phyloP scores from a whole-genome alignment of 1,140 invertebrate species.

The Diachasma alloeum region DNA sequence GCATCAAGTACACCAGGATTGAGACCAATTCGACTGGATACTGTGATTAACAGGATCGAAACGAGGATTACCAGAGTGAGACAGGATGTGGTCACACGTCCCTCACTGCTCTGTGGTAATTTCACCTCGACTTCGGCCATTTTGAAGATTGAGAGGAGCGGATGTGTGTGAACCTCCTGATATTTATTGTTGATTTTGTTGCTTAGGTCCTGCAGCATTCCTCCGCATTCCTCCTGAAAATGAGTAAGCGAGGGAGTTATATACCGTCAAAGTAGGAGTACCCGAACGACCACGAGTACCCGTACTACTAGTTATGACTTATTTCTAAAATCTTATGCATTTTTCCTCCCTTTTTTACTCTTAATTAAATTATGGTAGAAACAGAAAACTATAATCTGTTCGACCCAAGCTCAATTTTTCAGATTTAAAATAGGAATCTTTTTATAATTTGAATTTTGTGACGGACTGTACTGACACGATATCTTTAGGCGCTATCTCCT shows the following conservation, averaged over 20 bases:
- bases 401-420: too few relatives aligned
- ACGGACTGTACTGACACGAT: too few relatives aligned
- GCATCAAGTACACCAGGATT: constrained; percentile 33
- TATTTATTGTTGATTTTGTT: constrained; percentile 84
- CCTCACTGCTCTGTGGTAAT: constrained; percentile 55
- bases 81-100: constrained; percentile 28
- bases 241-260: neutral
- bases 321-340: too few relatives aligned
- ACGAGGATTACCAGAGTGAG: constrained; percentile 38
- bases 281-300: too few relatives aligned
- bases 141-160: constrained; percentile 87
- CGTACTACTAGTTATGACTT: too few relatives aligned
- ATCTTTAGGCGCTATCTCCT: too few relatives aligned
- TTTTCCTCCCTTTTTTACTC: too few relatives aligned
- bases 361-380: too few relatives aligned
- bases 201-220: constrained; percentile 80
- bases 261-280: too few relatives aligned
- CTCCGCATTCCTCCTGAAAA: constrained; percentile 82
- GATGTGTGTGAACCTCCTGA: constrained; percentile 84
- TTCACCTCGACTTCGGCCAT: constrained; percentile 88
- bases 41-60: constrained; percentile 28
- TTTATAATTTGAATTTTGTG: too few relatives aligned
- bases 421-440: too few relatives aligned
- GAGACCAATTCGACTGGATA: constrained; percentile 28
- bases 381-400: too few relatives aligned